These are phyloP conservation scores for Steinernema hermaphroditum DNA, from an alignment of 2,888 invertebrate species.

Conservation along the genomic window DNA sequence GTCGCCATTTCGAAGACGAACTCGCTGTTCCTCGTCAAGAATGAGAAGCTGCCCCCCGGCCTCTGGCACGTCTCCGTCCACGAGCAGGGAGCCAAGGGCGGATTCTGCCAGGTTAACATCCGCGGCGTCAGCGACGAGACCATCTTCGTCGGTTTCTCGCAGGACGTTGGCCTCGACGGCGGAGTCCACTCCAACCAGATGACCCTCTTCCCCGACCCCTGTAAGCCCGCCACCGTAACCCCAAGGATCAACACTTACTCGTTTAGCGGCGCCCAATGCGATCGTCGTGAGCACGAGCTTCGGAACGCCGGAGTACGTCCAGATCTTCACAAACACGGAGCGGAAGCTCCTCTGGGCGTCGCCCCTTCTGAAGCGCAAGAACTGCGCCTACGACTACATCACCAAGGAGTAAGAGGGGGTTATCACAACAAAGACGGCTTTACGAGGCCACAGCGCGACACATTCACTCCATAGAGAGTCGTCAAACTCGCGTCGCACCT, in stretches of 20 bases:
- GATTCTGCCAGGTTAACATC: neutral
- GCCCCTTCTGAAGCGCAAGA: conserved; percentile 40
- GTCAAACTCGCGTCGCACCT: neutral
- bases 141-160: conserved; percentile 46
- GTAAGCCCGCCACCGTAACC: neutral
- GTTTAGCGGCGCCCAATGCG: conserved; percentile 36
- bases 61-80: conserved; percentile 45
- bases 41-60: conserved; percentile 41
- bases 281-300: conserved; percentile 39
- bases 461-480: no score
- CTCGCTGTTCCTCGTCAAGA: conserved; percentile 39
- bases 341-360: conserved; percentile 46
- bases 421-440: neutral
- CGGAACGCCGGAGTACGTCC: conserved; percentile 45
- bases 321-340: conserved; percentile 46
- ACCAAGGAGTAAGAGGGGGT: conserved; percentile 37
- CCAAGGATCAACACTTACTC: neutral
- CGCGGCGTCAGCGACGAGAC: neutral
- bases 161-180: conserved; percentile 43
- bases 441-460: no score
- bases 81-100: conserved; percentile 5
- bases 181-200: conserved; percentile 45
- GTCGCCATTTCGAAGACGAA: conserved; percentile 45
- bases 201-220: conserved; percentile 42
- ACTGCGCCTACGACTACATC: conserved; percentile 46